Evolutionary conservation across 92 coral and sea anemone species (phyloP), one percentile per base, ranked within the genome.

Genomic region (Phenganax marumi): DNA sequence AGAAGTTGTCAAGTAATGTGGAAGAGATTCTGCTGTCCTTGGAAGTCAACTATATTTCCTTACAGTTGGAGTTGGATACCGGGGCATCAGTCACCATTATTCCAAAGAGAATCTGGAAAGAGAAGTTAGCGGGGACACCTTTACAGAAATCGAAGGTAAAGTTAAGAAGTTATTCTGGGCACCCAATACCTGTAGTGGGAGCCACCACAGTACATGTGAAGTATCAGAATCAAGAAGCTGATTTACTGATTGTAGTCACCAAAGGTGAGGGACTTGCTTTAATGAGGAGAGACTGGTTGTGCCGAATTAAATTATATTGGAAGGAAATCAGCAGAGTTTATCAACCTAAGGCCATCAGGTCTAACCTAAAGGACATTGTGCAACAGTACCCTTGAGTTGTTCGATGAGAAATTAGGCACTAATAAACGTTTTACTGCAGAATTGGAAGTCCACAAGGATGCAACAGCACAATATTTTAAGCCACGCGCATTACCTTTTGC

Each of bases 41-140:
- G 17, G 17, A 17, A 54, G 10, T 10, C 17, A 54, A 17, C 17
- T 54, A 25, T 19, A 76, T 23, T 55, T 14, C 66, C 17, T 52
- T 52, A 16, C 71, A 73, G 22, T 70, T 54, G 66, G 81, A 81
- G 26, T 75, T 87, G 73, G 84, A 87, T 57, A 87, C 84, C 8
- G 90, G 84, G 61, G 84, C 87, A 60, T 65, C 78, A 16, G 90
- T 76, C 33, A 81, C 83, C 48, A 76, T 82, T 54, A 87, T 87
- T 21, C 77, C 70, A 19, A 52, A 81, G n/a, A n/a, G n/a, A 21
- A 76, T 82, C 21, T 87, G 84, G 87, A 6, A 18, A 49, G 63
- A 53, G 52, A 49, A 73, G 46, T 25, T 87, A 57, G 55, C 43
- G 74, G 63, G 48, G 72, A 65, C 24, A 14, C 87, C 89, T 18